These are phyloP conservation scores for Gryllus bimaculatus DNA, from an alignment of 1,140 invertebrate species.

Conservation along the genomic window DNA sequence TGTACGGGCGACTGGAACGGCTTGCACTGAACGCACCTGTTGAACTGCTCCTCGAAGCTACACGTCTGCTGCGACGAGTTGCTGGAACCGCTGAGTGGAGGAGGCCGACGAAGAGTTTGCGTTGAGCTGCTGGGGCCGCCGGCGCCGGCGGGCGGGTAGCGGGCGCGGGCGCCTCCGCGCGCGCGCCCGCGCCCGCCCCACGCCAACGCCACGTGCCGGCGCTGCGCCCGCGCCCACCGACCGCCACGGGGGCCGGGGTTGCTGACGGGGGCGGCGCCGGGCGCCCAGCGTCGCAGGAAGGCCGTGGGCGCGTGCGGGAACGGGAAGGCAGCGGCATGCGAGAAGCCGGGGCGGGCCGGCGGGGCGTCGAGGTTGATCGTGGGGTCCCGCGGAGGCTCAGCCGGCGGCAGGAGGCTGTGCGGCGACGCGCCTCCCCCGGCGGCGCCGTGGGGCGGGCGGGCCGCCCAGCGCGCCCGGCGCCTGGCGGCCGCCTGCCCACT, in stretches of 20 bases:
- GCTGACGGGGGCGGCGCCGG: conserved; percentile 21
- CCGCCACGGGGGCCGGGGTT: conserved; percentile 32
- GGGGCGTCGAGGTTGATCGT: conserved; percentile 35
- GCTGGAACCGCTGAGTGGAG: conserved; percentile 42
- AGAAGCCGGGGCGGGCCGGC: conserved; percentile 31
- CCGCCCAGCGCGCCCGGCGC: background rate
- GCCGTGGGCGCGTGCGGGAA: conserved; percentile 35
- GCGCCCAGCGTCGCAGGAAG: conserved; percentile 38
- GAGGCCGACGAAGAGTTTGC: conserved; percentile 11
- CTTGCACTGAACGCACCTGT: conserved; percentile 87
- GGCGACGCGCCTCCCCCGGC: background rate
- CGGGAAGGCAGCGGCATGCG: conserved; percentile 34
- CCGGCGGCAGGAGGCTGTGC: conserved; percentile 23
- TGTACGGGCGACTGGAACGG: conserved; percentile 25
- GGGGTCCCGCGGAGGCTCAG: conserved; percentile 39
- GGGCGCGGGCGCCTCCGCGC: conserved; percentile 19
- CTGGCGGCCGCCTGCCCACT: no score
- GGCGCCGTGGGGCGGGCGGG: conserved; percentile 9
- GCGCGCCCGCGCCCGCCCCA: conserved; percentile 26
- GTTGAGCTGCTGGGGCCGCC: conserved; percentile 42
- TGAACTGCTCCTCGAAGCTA: conserved; percentile 97
- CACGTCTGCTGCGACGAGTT: conserved; percentile 71
- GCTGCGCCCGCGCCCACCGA: no score
- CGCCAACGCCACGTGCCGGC: conserved; percentile 33
- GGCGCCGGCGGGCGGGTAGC: conserved; percentile 34